Evolutionary conservation across 2,113 vertebrate species (phyloP), one percentile per base, ranked within the genome.

Genomic region (Benthochromis sp.): DNA sequence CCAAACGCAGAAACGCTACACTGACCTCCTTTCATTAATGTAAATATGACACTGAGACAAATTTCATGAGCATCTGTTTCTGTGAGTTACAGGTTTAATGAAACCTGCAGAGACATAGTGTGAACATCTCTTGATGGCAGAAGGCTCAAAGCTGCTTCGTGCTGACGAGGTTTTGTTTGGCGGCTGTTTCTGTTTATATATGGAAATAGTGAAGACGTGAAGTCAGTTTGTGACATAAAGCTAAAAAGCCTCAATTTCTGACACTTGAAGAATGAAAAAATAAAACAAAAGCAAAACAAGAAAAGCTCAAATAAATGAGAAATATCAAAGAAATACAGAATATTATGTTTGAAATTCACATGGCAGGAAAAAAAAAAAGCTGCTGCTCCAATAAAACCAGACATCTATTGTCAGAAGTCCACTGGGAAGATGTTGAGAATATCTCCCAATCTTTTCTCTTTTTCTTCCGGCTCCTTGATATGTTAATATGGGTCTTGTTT

Each of bases 401-500:
- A 89, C 89, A 63, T 91, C 84, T 86, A 66, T 86, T 92, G 93
- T 94, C 89, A 91, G 85, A 84, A 3, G 29, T 90, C 90, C 71
- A 63, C 90, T 89, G 90, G 88, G 94, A 93, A 87, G 86, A 93
- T 92, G 84, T 95, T 91, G 81, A 88, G 89, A 93, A 93, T 83
- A 94, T 91, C 81, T 92, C 24, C 57, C 82, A 29, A 76, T 90
- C 87, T 50, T 71, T 71, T 54, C 34, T 66, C n/a, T 55, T 19
- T 80, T 71, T 50, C 54, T 57, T 81, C 86, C 78, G 21, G 57
- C 91, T 92, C 87, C 93, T 94, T 95, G 94, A 93, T 94, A 94
- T 96, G 94, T 88, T 93, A 96, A 95, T 95, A 45, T 1, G 5
- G 79, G 53, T 34, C 90, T 92, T 94, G 95, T 95, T 94, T 93